phyloP scores from a whole-genome alignment of 2,113 vertebrate genomes.

The Caloenas nicobarica region DNA sequence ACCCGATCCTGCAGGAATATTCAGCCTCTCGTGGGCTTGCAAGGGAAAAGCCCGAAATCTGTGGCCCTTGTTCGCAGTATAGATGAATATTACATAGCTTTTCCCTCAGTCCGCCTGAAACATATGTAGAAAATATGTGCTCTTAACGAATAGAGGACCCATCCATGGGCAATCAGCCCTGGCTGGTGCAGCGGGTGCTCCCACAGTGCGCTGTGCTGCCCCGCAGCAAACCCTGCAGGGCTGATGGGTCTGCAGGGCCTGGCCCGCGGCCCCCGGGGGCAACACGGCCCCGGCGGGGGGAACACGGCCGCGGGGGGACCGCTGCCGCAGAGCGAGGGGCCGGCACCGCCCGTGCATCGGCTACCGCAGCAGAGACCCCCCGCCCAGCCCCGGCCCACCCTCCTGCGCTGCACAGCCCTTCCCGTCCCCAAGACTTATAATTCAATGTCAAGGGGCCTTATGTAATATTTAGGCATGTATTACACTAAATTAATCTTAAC shows the following conservation, averaged over 20 bases:
- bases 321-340: background rate
- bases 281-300: too few species aligned
- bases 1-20: fast-evolving
- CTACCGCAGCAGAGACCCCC: background rate
- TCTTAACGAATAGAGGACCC: too few species aligned
- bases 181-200: too few species aligned
- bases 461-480: slow-evolving; percentile 80
- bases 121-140: too few species aligned
- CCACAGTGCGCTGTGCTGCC: too few species aligned
- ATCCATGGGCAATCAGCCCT: too few species aligned
- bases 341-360: fast-evolving
- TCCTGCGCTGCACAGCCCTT: background rate
- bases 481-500: slow-evolving; percentile 82
- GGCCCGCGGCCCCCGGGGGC: too few species aligned
- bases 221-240: too few species aligned
- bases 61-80: background rate
- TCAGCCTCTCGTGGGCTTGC: fast-evolving
- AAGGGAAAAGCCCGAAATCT: background rate
- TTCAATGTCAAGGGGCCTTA: slow-evolving; percentile 77
- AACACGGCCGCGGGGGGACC: too few species aligned
- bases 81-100: fast-evolving
- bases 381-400: background rate
- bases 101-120: background rate
- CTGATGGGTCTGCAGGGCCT: too few species aligned
- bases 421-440: slow-evolving; percentile 56